Evolutionary conservation across 2,113 vertebrate species (phyloP), one percentile per base, ranked within the genome.

Genomic region (Furnarius figulus): DNA sequence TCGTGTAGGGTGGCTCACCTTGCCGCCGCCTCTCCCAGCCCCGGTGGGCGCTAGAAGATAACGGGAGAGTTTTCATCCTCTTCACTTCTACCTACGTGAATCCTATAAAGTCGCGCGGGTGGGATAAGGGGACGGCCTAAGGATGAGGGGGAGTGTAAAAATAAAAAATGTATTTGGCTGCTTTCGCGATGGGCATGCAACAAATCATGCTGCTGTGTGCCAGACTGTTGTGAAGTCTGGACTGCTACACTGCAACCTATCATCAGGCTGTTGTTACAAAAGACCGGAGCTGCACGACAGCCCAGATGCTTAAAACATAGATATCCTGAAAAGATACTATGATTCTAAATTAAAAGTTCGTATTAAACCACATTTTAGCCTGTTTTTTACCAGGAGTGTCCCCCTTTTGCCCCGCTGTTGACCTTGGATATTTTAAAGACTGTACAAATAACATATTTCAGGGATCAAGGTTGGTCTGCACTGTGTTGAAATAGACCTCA

Each of bases 331-430:
- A 68, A 17, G 15, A 44, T 52, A n/a, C 9, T n/a, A 4, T 4
- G 13, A 4, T 27, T 80, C 8, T 23, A 66, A 50, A 44, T 25
- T 19, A 47, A 46, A 78, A 82, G 49, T 56, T 81, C 4, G 0
- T 31, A 12, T 55, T 28, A 56, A 89, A 10, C 7, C 2, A 14
- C 31, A 0, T 9, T 68, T 85, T 47, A 61, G 5, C 40, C 3
- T 17, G 5, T 4, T 63, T 85, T 79, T 63, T 81, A 27, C 24
- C 20, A 31, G 20, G 58, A 47, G 5, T 44, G 9, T 5, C 4
- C 2, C 4, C 6, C 12, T 50, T 30, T 4, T 12, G 6, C 2
- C 20, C 3, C 9, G 27, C 11, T 58, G 28, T 10, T 76, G 13
- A 14, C 1, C 4, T 67, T n/a, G 33, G 17, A 40, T n/a, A 16